phyloP scores from a whole-genome alignment of 1,140 invertebrate genomes.

The Holcopasites calliopsidis region DNA sequence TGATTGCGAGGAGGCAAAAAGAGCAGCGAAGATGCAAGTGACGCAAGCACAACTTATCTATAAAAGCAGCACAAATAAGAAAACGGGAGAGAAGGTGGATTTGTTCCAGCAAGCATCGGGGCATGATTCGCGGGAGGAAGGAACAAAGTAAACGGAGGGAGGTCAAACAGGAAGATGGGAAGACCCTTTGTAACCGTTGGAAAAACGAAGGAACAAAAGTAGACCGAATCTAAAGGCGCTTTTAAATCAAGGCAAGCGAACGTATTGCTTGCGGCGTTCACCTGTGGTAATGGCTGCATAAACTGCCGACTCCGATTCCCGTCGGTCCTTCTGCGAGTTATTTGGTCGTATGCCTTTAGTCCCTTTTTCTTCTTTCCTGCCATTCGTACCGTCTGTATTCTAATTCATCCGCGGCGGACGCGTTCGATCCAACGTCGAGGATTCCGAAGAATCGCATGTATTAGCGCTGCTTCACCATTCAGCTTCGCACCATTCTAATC shows the following conservation, averaged over 20 bases:
- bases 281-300: slow-evolving; percentile 64
- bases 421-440: too few relatives aligned
- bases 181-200: slow-evolving; percentile 17
- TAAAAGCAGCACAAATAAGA: slow-evolving; percentile 11
- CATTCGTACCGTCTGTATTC: neutral
- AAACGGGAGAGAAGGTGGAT: neutral
- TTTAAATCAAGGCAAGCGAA: slow-evolving; percentile 61
- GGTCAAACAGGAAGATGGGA: neutral
- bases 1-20: neutral
- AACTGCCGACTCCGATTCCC: slow-evolving; percentile 56
- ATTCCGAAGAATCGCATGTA: too few relatives aligned
- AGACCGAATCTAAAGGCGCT: slow-evolving; percentile 59
- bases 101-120: slow-evolving; percentile 12
- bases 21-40: neutral
- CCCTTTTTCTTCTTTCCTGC: neutral
- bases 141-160: slow-evolving; percentile 28
- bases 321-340: slow-evolving; percentile 56
- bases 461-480: too few relatives aligned
- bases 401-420: slow-evolving; percentile 32
- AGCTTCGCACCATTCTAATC: too few relatives aligned
- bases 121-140: neutral
- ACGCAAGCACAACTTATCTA: neutral
- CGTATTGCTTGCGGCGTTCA: slow-evolving; percentile 63
- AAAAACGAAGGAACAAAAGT: slow-evolving; percentile 21
- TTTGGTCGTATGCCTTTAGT: slow-evolving; percentile 32